These are phyloP conservation scores for Numida meleagris DNA, from an alignment of 2,113 vertebrate genomes.

Conservation along the genomic window DNA sequence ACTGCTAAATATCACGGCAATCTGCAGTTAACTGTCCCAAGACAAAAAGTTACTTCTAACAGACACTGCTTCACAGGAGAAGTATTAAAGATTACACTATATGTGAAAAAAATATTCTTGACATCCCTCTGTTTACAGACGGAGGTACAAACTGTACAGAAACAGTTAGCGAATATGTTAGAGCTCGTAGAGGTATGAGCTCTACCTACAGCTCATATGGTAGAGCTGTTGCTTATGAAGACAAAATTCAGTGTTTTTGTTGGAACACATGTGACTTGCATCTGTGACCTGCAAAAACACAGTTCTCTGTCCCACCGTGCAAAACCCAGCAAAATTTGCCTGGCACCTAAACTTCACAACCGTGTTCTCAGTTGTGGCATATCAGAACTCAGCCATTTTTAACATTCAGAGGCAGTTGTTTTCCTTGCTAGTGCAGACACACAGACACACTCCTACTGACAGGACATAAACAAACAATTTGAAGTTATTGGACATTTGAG, in stretches of 20 bases:
- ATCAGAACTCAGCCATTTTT: neutral
- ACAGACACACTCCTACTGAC: neutral
- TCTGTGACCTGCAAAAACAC: neutral
- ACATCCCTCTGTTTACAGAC: neutral
- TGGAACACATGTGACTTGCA: neutral
- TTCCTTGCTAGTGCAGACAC: neutral
- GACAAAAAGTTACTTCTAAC: neutral
- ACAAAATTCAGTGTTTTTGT: neutral
- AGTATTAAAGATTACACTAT: neutral
- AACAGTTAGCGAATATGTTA: neutral
- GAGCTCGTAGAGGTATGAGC: no score
- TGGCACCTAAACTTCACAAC: neutral
- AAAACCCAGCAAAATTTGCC: neutral
- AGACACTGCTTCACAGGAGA: neutral
- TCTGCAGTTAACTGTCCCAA: neutral
- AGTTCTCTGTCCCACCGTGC: neutral
- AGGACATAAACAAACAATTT: neutral
- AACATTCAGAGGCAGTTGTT: neutral
- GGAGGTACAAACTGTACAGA: neutral
- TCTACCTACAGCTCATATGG: no score
- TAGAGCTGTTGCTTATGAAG: neutral
- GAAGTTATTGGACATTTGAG: neutral
- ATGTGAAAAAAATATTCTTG: neutral
- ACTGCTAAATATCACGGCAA: neutral
- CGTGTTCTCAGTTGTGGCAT: neutral